These are phyloP conservation scores for Hemistola chrysoprasaria DNA, from an alignment of 2,888 invertebrate species.

Conservation along the genomic window DNA sequence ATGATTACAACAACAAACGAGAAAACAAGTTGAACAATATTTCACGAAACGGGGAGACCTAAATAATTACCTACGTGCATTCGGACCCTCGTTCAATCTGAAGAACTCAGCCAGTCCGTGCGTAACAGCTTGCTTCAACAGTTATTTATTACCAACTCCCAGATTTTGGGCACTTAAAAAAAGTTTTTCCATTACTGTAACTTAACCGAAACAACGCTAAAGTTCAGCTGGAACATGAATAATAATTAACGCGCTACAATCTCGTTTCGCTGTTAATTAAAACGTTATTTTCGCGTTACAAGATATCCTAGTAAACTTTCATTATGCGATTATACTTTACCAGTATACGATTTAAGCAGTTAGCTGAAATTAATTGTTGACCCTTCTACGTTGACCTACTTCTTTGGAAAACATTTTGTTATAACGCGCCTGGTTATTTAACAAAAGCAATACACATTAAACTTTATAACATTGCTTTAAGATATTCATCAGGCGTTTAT, in stretches of 20 bases:
- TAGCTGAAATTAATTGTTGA: constrained; percentile 3
- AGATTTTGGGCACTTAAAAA: constrained; percentile 70
- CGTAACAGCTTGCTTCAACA: constrained; percentile 78
- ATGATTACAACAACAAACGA: constrained; percentile 38
- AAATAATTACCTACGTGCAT: constrained; percentile 76
- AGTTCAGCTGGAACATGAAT: constrained; percentile 62
- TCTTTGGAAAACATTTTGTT: no score
- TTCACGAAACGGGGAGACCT: constrained; percentile 46
- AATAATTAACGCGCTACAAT: constrained; percentile 54
- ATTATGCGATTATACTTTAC: constrained; percentile 18
- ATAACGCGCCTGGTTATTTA: constrained; percentile 13
- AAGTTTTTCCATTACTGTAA: constrained; percentile 77
- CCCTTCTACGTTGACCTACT: not conserved
- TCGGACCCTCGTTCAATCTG: constrained; percentile 62
- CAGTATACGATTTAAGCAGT: constrained; percentile 1
- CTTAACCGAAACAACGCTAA: constrained; percentile 55
- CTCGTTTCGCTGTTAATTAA: constrained; percentile 24
- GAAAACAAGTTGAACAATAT: constrained; percentile 43
- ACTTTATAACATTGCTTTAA: constrained; percentile 19
- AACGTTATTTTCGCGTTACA: constrained; percentile 25
- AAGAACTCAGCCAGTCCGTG: constrained; percentile 61
- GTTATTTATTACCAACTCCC: constrained; percentile 72
- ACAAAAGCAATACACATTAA: constrained; percentile 10
- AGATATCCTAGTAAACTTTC: constrained; percentile 21
- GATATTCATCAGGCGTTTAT: constrained; percentile 24